These are phyloP conservation scores for Noctua janthe DNA, from an alignment of 2,888 invertebrate genomes.

Conservation along the genomic window DNA sequence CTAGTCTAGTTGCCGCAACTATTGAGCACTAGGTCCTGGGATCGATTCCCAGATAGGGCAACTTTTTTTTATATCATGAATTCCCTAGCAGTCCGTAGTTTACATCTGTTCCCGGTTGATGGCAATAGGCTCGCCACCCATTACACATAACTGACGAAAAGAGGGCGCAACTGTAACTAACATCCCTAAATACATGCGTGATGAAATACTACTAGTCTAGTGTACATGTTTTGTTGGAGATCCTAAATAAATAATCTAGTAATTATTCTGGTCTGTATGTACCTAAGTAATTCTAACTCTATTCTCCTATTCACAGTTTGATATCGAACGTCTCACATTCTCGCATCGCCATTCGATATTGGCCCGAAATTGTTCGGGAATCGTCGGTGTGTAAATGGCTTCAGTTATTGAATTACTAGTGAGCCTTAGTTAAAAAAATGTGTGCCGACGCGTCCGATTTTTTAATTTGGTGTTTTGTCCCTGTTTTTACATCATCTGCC, in stretches of 20 bases:
- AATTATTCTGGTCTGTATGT: neutral
- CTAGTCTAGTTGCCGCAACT: neutral
- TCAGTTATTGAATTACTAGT: slow-evolving; percentile 27
- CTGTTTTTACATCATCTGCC: too few species aligned
- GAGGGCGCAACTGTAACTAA: too few species aligned
- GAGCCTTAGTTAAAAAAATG: slow-evolving; percentile 18
- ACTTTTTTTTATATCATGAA: neutral
- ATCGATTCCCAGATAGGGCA: too few species aligned
- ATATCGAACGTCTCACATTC: neutral
- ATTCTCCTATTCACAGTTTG: slow-evolving; percentile 10
- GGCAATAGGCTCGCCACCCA: too few species aligned
- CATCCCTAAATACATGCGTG: neutral
- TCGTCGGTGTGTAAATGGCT: slow-evolving; percentile 8
- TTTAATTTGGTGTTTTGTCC: neutral
- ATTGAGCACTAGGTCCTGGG: neutral
- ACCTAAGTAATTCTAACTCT: slow-evolving; percentile 1
- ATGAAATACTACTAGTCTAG: too few species aligned
- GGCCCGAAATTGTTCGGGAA: neutral
- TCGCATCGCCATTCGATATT: slow-evolving; percentile 28
- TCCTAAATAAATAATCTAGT: neutral
- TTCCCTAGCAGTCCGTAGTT: neutral
- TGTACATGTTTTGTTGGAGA: neutral
- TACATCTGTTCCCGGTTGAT: neutral
- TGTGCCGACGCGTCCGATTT: slow-evolving; percentile 32
- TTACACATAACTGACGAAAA: neutral